phyloP scores from a whole-genome alignment of 2,797 vertebrate species.

The Delichon dasypus region DNA sequence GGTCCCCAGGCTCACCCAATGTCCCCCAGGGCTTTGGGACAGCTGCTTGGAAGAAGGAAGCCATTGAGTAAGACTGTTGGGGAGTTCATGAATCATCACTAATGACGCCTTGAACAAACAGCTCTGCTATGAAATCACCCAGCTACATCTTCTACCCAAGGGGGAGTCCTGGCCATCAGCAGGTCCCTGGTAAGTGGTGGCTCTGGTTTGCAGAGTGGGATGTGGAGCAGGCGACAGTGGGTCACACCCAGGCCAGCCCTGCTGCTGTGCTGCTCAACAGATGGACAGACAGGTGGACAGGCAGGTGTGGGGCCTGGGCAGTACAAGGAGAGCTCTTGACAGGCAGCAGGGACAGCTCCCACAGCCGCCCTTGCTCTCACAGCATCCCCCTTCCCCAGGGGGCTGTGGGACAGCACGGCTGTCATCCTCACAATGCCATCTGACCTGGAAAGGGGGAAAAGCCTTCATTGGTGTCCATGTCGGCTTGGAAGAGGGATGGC shows the following conservation, averaged over 20 bases:
- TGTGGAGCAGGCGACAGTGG: not conserved
- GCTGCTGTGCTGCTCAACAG: fast-evolving
- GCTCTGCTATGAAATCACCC: not conserved
- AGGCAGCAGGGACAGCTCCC: not conserved
- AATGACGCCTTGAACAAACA: not conserved
- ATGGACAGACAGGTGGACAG: not conserved
- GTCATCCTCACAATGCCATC: fast-evolving
- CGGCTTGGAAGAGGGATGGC: not conserved
- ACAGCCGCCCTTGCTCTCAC: not conserved
- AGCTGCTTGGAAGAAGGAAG: not conserved
- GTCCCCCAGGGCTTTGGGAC: not conserved
- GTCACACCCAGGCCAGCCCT: not conserved
- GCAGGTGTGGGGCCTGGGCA: fast-evolving
- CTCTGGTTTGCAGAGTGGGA: not conserved
- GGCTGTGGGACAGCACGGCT: fast-evolving
- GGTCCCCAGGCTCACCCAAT: not conserved
- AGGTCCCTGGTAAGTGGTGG: not conserved
- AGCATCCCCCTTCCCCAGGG: not conserved
- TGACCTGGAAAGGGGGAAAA: not conserved
- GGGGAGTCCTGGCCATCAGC: fast-evolving
- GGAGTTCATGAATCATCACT: not conserved
- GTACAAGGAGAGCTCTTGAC: not conserved
- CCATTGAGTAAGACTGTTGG: not conserved
- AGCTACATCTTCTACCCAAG: not conserved
- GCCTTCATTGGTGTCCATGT: fast-evolving